Conservation (phyloP, 2,888 invertebrate species). For the Xylocampa areola region DNA sequence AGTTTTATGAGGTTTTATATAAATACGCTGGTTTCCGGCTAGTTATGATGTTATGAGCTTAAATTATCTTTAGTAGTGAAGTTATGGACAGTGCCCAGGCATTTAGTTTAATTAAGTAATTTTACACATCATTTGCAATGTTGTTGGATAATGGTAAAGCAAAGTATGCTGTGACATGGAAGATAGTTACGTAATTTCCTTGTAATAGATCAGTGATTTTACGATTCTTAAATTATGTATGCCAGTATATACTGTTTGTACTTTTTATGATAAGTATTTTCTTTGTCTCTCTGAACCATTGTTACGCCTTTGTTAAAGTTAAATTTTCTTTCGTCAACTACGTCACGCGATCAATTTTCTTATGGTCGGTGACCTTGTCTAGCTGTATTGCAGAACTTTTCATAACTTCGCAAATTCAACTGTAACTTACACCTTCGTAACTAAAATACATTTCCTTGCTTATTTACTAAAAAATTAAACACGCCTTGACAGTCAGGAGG, state of each 20-base stretch:
- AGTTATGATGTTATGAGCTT: constrained; percentile 47
- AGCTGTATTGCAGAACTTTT: constrained; percentile 10
- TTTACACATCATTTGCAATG: no score
- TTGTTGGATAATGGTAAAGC: constrained; percentile 9
- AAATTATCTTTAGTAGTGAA: constrained; percentile 56
- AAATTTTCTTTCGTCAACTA: constrained; percentile 11
- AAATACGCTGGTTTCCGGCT: constrained; percentile 50
- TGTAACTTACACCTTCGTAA: background rate
- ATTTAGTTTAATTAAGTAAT: constrained; percentile 35
- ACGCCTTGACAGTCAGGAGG: constrained; percentile 57
- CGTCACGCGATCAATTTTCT: constrained; percentile 28
- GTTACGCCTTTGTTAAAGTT: background rate
- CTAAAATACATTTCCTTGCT: constrained; percentile 1
- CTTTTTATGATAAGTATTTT: constrained; percentile 2
- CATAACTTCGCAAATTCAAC: constrained; percentile 3
- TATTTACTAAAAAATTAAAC: constrained; percentile 47
- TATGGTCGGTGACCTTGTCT: constrained; percentile 24
- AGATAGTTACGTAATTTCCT: constrained; percentile 25
- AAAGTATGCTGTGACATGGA: constrained; percentile 31
- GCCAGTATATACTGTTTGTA: background rate
- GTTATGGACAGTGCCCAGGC: constrained; percentile 27
- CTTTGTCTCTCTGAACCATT: constrained; percentile 2
- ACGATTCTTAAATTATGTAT: background rate
- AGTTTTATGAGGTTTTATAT: constrained; percentile 59
- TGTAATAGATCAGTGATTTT: constrained; percentile 7